Conservation (phyloP, 2,113 vertebrate species). For the Labeo rohita region DNA sequence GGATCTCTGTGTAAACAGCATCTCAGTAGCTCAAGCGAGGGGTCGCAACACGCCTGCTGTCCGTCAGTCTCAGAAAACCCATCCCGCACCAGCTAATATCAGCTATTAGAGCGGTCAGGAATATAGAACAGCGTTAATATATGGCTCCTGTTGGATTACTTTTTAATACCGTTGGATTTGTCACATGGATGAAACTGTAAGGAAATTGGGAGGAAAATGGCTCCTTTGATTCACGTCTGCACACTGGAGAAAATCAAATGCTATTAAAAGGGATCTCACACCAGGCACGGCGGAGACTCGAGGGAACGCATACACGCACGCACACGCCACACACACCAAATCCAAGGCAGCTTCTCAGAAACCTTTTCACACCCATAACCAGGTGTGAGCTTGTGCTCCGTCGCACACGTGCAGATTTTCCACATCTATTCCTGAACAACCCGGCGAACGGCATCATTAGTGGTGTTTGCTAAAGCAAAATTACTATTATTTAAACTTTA, state of each 20-base stretch:
- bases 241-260: conserved; percentile 43
- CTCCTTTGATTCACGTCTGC: background rate
- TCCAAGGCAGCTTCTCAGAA: background rate
- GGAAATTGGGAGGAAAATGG: background rate
- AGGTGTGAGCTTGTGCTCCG: conserved; percentile 39
- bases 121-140: background rate
- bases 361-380: conserved; percentile 52
- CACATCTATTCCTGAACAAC: background rate
- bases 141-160: background rate
- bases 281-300: conserved; percentile 7
- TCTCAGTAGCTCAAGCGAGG: background rate
- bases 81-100: background rate
- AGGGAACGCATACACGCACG: background rate
- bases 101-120: background rate
- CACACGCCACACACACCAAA: background rate
- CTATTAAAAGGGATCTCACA: conserved; percentile 35
- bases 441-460: background rate
- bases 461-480: background rate
- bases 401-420: background rate
- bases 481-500: background rate
- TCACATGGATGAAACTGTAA: background rate
- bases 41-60: background rate
- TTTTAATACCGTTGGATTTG: conserved; percentile 6
- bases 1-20: conserved; percentile 9
- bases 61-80: background rate